Evolutionary conservation across 2,797 vertebrate species (phyloP).

Genomic region (Chaenodraco wilsoni): DNA sequence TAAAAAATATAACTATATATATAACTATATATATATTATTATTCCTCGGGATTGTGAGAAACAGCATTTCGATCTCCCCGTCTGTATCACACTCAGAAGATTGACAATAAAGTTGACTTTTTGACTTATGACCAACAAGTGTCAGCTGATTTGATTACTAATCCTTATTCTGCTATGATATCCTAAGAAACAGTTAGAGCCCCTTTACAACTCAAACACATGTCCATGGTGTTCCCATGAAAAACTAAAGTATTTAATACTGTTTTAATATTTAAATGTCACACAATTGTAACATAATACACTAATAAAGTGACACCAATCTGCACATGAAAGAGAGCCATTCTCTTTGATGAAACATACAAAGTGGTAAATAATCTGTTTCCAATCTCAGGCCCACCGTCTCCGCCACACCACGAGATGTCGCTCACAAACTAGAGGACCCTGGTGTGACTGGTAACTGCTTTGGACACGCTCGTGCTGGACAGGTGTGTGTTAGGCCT

Average conservation of each 20-base stretch:
- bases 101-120: too few relatives aligned
- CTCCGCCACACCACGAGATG: slow-evolving; percentile 31
- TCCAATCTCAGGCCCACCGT: slow-evolving; percentile 34
- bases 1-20: too few relatives aligned
- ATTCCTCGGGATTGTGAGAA: too few relatives aligned
- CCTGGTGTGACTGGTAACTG: slow-evolving; percentile 56
- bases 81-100: too few relatives aligned
- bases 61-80: too few relatives aligned
- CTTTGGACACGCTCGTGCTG: slow-evolving; percentile 80
- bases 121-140: too few relatives aligned
- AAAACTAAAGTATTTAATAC: too few relatives aligned
- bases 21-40: too few relatives aligned
- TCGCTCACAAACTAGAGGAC: slow-evolving; percentile 21
- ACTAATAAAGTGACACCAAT: background rate
- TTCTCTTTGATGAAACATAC: background rate
- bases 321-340: background rate
- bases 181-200: too few relatives aligned
- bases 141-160: too few relatives aligned
- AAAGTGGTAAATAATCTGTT: background rate
- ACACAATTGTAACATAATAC: background rate
- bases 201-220: background rate
- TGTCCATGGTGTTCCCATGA: background rate
- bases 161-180: too few relatives aligned
- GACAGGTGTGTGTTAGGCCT: slow-evolving; percentile 79
- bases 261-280: too few relatives aligned